These are phyloP conservation scores for Poeciliopsis prolifica DNA, from an alignment of 2,113 vertebrate genomes.

Conservation along the genomic window DNA sequence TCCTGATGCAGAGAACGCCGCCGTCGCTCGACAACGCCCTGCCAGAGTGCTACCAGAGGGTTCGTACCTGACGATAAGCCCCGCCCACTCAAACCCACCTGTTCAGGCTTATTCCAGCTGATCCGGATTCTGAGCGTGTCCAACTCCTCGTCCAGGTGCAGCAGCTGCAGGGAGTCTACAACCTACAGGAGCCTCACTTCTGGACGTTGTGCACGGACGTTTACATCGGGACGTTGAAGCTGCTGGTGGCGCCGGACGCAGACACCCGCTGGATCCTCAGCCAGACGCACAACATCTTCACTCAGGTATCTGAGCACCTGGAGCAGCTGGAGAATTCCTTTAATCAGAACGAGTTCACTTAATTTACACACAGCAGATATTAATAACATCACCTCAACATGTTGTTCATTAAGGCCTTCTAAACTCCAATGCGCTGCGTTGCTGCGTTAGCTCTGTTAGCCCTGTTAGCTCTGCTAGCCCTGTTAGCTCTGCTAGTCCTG, in stretches of 20 bases:
- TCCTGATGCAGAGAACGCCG: slow-evolving; percentile 97
- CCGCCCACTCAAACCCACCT: not conserved
- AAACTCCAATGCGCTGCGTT: too few relatives aligned
- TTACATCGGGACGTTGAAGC: slow-evolving; percentile 93
- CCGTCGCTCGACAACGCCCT: slow-evolving; percentile 86
- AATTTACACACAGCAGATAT: too few relatives aligned
- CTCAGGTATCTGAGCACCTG: slow-evolving; percentile 84
- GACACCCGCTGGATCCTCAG: slow-evolving; percentile 96
- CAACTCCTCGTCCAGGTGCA: slow-evolving; percentile 85
- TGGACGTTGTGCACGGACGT: slow-evolving; percentile 98
- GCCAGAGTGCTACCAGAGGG: slow-evolving; percentile 96
- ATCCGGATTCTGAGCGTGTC: not conserved
- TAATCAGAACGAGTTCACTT: too few relatives aligned
- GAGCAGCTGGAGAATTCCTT: not conserved
- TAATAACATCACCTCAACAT: too few relatives aligned
- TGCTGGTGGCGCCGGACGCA: slow-evolving; percentile 93
- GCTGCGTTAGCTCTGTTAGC: too few relatives aligned
- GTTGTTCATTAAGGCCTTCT: too few relatives aligned
- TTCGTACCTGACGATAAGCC: slow-evolving; percentile 67
- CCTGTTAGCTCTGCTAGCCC: too few relatives aligned
- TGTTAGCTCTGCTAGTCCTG: too few relatives aligned
- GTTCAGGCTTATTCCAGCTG: not conserved
- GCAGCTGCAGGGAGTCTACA: slow-evolving; percentile 96
- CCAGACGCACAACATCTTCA: slow-evolving; percentile 98
- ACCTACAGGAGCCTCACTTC: slow-evolving; percentile 95